Evolutionary conservation across 2,888 invertebrate genomes (phyloP).

Genomic region (Scaptomyza tumidula): DNA sequence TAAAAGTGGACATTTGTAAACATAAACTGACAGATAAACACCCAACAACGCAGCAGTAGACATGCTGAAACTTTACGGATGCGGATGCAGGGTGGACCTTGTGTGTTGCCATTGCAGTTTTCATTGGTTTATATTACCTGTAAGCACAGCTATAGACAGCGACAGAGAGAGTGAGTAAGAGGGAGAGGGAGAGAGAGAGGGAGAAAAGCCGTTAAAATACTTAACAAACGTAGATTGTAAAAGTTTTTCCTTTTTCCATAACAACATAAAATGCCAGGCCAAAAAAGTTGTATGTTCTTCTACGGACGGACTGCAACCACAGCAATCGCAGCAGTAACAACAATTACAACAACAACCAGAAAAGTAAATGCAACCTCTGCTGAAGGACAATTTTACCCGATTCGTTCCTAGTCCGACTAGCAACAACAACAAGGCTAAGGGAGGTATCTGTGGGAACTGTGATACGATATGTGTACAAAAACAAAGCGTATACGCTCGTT

Average conservation of each 20-base stretch:
- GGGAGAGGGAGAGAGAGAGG: not conserved
- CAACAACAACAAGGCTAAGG: slow-evolving; percentile 18
- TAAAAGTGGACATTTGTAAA: slow-evolving; percentile 80
- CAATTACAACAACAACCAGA: not conserved
- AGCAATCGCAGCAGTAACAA: slow-evolving; percentile 39
- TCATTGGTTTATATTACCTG: slow-evolving; percentile 75
- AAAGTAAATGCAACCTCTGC: slow-evolving; percentile 41
- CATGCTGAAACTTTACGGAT: slow-evolving; percentile 52
- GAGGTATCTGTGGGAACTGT: slow-evolving; percentile 1
- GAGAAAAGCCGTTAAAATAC: slow-evolving; percentile 76
- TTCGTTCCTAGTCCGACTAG: slow-evolving; percentile 17
- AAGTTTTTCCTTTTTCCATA: slow-evolving; percentile 72
- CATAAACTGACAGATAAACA: slow-evolving; percentile 80
- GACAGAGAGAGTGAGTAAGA: slow-evolving; percentile 40
- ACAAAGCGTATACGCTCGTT: slow-evolving; percentile 42
- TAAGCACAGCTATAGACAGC: slow-evolving; percentile 28
- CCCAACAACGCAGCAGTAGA: slow-evolving; percentile 49
- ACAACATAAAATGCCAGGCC: slow-evolving; percentile 67
- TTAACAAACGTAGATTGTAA: slow-evolving; percentile 82
- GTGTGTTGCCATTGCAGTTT: slow-evolving; percentile 73
- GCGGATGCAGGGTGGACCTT: slow-evolving; percentile 21
- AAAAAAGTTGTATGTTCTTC: slow-evolving; percentile 50
- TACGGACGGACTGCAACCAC: slow-evolving; percentile 23
- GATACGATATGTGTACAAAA: slow-evolving; percentile 21
- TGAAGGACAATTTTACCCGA: slow-evolving; percentile 63